phyloP scores from a whole-genome alignment of 2,888 invertebrate genomes.

The Poecilobothrus nobilitatus region DNA sequence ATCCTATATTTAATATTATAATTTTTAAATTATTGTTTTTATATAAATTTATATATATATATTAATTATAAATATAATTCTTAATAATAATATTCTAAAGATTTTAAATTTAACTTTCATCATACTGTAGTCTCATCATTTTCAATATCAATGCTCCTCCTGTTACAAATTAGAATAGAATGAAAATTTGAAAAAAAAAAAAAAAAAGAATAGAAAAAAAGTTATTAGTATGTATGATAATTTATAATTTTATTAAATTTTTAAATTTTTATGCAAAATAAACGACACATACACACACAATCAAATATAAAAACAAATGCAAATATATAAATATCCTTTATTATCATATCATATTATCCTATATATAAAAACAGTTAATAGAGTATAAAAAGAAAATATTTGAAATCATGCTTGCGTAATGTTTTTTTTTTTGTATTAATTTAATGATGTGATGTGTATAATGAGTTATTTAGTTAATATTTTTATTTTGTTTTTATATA shows the following conservation, averaged over 20 bases:
- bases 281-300: slow-evolving; percentile 11
- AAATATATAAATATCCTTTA: too few species aligned
- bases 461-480: too few species aligned
- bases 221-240: slow-evolving; percentile 5
- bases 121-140: slow-evolving; percentile 44
- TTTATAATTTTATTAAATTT: slow-evolving; percentile 16
- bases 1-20: not conserved
- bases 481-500: too few species aligned
- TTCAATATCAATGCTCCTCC: slow-evolving; percentile 46
- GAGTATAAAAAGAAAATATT: too few species aligned
- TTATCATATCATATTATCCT: too few species aligned
- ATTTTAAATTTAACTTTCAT: slow-evolving; percentile 22
- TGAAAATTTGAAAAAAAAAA: slow-evolving; percentile 17
- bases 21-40: not conserved
- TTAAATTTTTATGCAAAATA: slow-evolving; percentile 16
- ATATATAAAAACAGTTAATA: too few species aligned
- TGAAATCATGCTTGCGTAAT: too few species aligned
- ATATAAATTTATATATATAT: too few species aligned
- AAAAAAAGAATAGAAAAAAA: slow-evolving; percentile 15
- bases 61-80: not conserved
- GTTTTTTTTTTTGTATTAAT: too few species aligned
- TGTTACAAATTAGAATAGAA: slow-evolving; percentile 23
- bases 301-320: not conserved
- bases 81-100: slow-evolving; percentile 4
- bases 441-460: too few species aligned